These are phyloP conservation scores for Temnothorax nylanderi DNA, from an alignment of 1,140 invertebrate species.

Conservation along the genomic window DNA sequence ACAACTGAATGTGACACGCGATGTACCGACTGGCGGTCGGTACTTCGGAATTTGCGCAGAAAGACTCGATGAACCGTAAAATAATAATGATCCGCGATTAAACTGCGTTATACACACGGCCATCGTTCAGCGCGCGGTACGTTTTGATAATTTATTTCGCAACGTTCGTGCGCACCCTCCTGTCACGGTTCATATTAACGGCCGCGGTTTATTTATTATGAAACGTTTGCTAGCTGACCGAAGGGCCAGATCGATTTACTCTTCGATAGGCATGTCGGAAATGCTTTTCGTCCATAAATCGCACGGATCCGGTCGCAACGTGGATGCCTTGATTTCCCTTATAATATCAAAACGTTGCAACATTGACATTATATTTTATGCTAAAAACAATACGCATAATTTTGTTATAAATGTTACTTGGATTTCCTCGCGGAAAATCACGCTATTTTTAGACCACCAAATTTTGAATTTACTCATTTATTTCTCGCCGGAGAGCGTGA, in stretches of 20 bases:
- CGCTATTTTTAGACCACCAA: too few species aligned
- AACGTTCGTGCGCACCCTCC: constrained; percentile 41
- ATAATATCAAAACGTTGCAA: constrained; percentile 5
- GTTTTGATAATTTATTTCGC: constrained; percentile 64
- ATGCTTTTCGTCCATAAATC: constrained; percentile 26
- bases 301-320: neutral
- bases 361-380: neutral
- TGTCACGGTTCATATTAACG: constrained; percentile 53
- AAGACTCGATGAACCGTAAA: constrained; percentile 63
- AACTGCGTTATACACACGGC: constrained; percentile 58
- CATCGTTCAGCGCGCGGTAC: constrained; percentile 57
- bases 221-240: constrained; percentile 57
- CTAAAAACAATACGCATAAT: neutral
- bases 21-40: constrained; percentile 39
- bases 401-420: neutral
- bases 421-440: too few species aligned
- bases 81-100: constrained; percentile 66
- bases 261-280: constrained; percentile 39
- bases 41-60: constrained; percentile 54
- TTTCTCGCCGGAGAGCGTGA: too few species aligned
- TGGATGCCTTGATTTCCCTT: neutral
- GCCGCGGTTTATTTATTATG: constrained; percentile 56
- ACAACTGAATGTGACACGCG: constrained; percentile 59
- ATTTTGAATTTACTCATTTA: too few species aligned
- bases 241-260: constrained; percentile 41